Percentiles rank a stretch among this genome's conserved stretches.
phyloP scores from a whole-genome alignment of 2,888 invertebrate species.

The Ariolimax columbianus region DNA sequence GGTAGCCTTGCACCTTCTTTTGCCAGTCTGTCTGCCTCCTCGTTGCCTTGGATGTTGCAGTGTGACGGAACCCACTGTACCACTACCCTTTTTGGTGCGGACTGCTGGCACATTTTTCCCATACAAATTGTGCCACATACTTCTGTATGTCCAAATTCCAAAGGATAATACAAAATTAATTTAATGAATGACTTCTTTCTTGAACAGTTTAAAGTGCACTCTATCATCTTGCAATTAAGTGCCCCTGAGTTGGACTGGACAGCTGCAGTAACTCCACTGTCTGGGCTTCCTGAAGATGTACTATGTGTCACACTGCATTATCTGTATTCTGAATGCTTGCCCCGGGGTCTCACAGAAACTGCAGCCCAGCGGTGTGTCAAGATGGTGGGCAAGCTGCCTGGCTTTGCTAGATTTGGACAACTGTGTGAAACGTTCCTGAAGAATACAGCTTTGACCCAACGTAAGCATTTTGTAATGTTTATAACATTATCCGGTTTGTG shows the following conservation, averaged over 20 bases:
- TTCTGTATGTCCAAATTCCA: too few species aligned
- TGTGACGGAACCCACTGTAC: too few species aligned
- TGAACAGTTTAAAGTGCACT: constrained; percentile 80
- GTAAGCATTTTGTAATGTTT: constrained; percentile 79
- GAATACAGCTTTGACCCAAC: constrained; percentile 84
- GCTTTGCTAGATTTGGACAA: constrained; percentile 82
- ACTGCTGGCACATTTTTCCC: too few species aligned
- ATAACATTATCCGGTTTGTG: not conserved
- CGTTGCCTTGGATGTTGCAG: too few species aligned
- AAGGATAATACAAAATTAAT: too few species aligned
- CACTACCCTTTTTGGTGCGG: too few species aligned
- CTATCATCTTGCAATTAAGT: constrained; percentile 82
- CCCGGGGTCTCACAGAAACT: constrained; percentile 82
- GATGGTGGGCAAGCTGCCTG: constrained; percentile 78
- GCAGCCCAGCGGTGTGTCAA: constrained; percentile 82
- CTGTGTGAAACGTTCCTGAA: constrained; percentile 83
- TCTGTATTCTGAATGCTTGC: constrained; percentile 84
- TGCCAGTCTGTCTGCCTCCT: too few species aligned
- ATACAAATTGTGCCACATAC: too few species aligned
- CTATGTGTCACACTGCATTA: constrained; percentile 83
- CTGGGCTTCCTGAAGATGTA: constrained; percentile 83
- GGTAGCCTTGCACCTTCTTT: too few species aligned
- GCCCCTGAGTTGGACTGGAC: constrained; percentile 82
- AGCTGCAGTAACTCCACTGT: constrained; percentile 78
- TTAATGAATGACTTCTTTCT: too few species aligned